phyloP scores from a whole-genome alignment of 2,888 invertebrate species.

The Torymus tubicola region DNA sequence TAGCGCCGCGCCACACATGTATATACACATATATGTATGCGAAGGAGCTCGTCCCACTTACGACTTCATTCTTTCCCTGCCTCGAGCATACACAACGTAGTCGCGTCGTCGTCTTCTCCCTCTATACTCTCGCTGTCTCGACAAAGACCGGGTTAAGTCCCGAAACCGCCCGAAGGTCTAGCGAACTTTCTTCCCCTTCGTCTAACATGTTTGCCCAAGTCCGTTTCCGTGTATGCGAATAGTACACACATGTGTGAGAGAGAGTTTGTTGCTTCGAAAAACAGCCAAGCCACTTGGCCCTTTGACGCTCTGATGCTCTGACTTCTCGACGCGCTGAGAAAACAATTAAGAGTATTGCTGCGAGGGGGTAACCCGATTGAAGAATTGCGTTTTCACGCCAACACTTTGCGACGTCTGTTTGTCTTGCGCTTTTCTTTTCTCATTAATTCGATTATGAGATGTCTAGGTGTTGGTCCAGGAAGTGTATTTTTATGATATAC shows the following conservation, averaged over 20 bases:
- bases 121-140: constrained; percentile 12
- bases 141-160: constrained; percentile 38
- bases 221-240: background rate
- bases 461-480: no score
- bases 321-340: no score
- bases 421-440: no score
- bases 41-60: constrained; percentile 6
- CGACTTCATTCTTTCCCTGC: constrained; percentile 32
- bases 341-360: no score
- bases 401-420: no score
- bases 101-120: no score
- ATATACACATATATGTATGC: background rate
- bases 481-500: no score
- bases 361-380: no score
- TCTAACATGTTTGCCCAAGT: background rate
- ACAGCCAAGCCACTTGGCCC: constrained; percentile 1
- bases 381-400: no score
- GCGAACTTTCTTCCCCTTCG: background rate
- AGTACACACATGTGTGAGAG: no score
- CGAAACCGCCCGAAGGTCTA: constrained; percentile 22
- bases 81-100: background rate
- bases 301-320: no score
- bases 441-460: no score
- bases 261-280: constrained; percentile 29
- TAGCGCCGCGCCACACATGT: background rate